Evolutionary conservation across 2,888 invertebrate genomes (phyloP), one percentile per base, ranked within the genome.

Genomic region (Cylindroiulus punctatus): DNA sequence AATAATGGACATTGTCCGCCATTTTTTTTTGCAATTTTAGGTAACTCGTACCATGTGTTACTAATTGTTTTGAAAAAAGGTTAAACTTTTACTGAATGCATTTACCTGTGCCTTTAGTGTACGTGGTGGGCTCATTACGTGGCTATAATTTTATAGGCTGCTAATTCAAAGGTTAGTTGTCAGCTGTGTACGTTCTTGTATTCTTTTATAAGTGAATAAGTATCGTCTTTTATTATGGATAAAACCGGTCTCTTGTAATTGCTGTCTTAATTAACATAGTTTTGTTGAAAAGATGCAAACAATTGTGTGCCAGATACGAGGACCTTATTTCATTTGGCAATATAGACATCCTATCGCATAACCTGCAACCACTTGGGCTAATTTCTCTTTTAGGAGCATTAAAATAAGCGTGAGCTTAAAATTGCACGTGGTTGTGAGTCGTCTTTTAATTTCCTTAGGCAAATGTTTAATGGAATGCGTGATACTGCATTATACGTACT

Each of bases 251-350:
- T 83, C 40, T 17, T 8, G 22, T 83, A 83, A 42, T 36, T 83
- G 42, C 36, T 83, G 83, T 83, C 40, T 83, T 83, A 83, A 83
- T 83, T 83, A 83, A 42, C 83, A 83, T 42, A 36, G 42, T 83
- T 83, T 83, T 83, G 19, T 83, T 83, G 36, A 83, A 42, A 83
- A 83, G 83, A 83, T 42, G 83, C 83, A 83, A 83, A 83, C 83
- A 83, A 65, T 65, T 65, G 65, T 83, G 83, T 83, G 42, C 83
- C 42, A 83, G 40, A 42, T 83, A 83, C 65, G 65, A n/a, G 26
- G 65, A 65, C 65, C 65, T 65, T 65, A 65, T 65, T 65, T 65
- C 14, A 26, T 65, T 65, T 26, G 12, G 65, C 26, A 65, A 65
- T 65, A 26, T 65, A 65, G 26, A 65, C 65, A 65, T 65, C 26